phyloP scores from a whole-genome alignment of 2,888 invertebrate species.

The Erpobdella octoculata region DNA sequence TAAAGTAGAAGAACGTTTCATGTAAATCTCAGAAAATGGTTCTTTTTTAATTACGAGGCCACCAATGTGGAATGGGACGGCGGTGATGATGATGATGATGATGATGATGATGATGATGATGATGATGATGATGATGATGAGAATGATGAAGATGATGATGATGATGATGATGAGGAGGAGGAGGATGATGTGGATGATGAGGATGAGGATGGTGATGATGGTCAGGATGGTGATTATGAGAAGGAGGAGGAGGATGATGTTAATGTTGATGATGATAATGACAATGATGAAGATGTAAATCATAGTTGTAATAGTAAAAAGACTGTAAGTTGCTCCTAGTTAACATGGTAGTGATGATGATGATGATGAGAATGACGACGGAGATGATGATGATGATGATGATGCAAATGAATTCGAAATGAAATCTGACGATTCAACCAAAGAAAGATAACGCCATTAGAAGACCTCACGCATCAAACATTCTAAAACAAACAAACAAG shows the following conservation, averaged over 20 bases:
- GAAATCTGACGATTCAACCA: too few relatives aligned
- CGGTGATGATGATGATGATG: slow-evolving; percentile 19
- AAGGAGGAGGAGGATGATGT: slow-evolving; percentile 15
- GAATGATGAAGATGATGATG: slow-evolving; percentile 20
- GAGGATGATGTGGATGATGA: neutral
- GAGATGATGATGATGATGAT: neutral
- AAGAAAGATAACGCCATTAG: too few relatives aligned
- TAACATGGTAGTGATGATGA: neutral
- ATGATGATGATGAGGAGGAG: neutral
- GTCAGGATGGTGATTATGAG: slow-evolving; percentile 19
- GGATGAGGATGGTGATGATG: slow-evolving; percentile 7
- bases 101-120: slow-evolving; percentile 24
- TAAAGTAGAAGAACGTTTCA: too few relatives aligned
- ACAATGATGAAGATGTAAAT: neutral
- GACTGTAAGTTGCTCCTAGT: neutral
- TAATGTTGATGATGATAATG: slow-evolving; percentile 20
- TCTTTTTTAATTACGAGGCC: neutral
- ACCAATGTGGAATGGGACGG: neutral
- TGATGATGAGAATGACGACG: neutral
- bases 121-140: slow-evolving; percentile 24
- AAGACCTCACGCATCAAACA: too few relatives aligned
- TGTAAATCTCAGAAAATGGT: too few relatives aligned
- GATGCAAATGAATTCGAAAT: too few relatives aligned
- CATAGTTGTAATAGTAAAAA: neutral
- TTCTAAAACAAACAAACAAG: too few relatives aligned